Evolutionary conservation across 2,113 vertebrate species (phyloP), one percentile per base, ranked within the genome.

Genomic region (Loxodonta africana): DNA sequence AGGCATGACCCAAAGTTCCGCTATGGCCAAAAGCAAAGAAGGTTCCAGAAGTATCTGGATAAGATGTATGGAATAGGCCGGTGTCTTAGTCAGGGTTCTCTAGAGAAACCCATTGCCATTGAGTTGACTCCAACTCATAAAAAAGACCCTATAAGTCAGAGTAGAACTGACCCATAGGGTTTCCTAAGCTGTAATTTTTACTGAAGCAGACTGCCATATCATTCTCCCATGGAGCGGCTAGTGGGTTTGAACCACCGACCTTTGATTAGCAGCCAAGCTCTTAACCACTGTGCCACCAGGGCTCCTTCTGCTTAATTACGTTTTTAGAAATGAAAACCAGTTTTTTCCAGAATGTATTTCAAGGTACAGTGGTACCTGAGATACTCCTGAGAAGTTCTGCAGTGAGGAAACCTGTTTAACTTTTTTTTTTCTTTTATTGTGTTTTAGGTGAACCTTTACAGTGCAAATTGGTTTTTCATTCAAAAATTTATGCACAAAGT

Each of bases 281-380:
- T 7, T 20, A 73, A 7, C 33, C 21, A 6, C 60, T 62, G 60
- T 62, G 21, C 8, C 33, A 37, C 69, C 21, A 20, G 33, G 69
- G 12, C 28, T 20, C 69, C 69, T n/a, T 71, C 33, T n/a, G 14
- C 23, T 23, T 37, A 67, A 53, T 37, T 67, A 26, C 18, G 25
- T 71, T 84, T 84, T 95, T 90, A 88, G 77, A 91, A 63, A 65
- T 30, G 21, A 78, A 84, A 90, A 37, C 33, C 11, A 48, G 71
- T 74, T 86, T 12, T 7, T 8, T 44, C 12, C 57, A 17, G 57
- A 53, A 51, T n/a, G 8, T 48, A 5, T 57, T 77, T 89, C 37
- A 69, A 65, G 17, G 3, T 12, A 6, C 8, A 12, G 17, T 20
- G 8, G 1, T 65, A 89, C 65, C 14, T 15, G 84, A 92, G 76